phyloP scores from a whole-genome alignment of 2,113 vertebrate species.

The Callionymus lyra region DNA sequence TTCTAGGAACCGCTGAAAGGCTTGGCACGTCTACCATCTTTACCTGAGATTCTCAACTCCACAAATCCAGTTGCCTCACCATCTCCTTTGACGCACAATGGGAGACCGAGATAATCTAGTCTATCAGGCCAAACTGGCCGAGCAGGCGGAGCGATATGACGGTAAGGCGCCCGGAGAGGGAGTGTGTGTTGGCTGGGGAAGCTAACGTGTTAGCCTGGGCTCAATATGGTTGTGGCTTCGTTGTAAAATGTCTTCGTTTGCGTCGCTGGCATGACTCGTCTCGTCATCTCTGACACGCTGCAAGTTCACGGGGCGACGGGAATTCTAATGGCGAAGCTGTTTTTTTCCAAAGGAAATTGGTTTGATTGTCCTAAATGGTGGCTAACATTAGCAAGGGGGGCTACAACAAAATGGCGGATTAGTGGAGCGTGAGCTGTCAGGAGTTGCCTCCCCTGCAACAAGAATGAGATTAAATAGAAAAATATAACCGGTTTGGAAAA shows the following conservation, averaged over 20 bases:
- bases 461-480: no score
- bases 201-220: conserved; percentile 16
- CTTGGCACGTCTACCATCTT: conserved; percentile 32
- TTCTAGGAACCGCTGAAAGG: conserved; percentile 51
- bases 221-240: conserved; percentile 4
- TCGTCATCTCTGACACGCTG: not conserved
- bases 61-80: conserved; percentile 50
- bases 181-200: not conserved
- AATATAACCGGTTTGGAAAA: no score
- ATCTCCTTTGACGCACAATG: conserved; percentile 71
- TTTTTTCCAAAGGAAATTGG: no score
- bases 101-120: conserved; percentile 89
- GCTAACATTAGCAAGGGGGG: conserved; percentile 39
- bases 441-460: conserved; percentile 31
- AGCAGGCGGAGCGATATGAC: conserved; percentile 95
- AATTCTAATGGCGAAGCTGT: no score
- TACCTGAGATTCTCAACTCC: conserved; percentile 31
- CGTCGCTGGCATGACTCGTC: not conserved
- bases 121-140: conserved; percentile 94
- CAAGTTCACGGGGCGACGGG: no score
- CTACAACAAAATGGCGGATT: conserved; percentile 64
- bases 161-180: conserved; percentile 66
- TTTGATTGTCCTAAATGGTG: not conserved
- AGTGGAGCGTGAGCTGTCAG: conserved; percentile 55
- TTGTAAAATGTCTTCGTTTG: not conserved